Evolutionary conservation across 2,888 invertebrate genomes (phyloP).

Genomic region (Hypsopygia costalis): DNA sequence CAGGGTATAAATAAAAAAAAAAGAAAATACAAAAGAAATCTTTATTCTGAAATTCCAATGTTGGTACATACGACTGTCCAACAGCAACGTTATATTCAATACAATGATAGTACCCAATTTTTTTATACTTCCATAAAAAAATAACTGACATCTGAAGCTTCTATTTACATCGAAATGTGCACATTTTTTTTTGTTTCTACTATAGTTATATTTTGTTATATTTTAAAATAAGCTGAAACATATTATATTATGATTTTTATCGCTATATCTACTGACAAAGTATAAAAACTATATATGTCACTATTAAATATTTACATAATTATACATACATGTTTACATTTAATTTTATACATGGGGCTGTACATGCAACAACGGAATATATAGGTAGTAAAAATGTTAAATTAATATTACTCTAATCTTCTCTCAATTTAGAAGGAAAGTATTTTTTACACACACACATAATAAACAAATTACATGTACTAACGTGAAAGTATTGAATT

Average conservation of each 20-base stretch:
- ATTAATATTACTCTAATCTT: conserved; percentile 15
- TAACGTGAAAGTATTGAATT: conserved; percentile 13
- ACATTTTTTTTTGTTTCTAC: conserved; percentile 23
- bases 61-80: conserved; percentile 31
- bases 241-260: conserved; percentile 29
- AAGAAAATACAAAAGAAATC: conserved; percentile 32
- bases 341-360: conserved; percentile 37
- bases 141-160: conserved; percentile 52
- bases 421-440: too few relatives aligned
- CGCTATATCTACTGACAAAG: conserved; percentile 39
- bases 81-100: conserved; percentile 38
- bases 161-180: conserved; percentile 55
- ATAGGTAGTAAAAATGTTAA: conserved; percentile 23
- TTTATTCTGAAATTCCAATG: conserved; percentile 61
- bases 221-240: conserved; percentile 35
- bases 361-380: conserved; percentile 7
- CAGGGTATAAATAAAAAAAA: too few relatives aligned
- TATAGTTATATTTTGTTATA: conserved; percentile 21
- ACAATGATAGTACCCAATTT: conserved; percentile 34
- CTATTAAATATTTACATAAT: conserved; percentile 62
- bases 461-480: conserved; percentile 11
- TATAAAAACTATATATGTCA: conserved; percentile 57
- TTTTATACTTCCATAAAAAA: conserved; percentile 66
- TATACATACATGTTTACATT: conserved; percentile 46
- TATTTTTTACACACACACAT: too few relatives aligned